phyloP scores from a whole-genome alignment of 2,888 invertebrate genomes.

The Oscheius sp. region DNA sequence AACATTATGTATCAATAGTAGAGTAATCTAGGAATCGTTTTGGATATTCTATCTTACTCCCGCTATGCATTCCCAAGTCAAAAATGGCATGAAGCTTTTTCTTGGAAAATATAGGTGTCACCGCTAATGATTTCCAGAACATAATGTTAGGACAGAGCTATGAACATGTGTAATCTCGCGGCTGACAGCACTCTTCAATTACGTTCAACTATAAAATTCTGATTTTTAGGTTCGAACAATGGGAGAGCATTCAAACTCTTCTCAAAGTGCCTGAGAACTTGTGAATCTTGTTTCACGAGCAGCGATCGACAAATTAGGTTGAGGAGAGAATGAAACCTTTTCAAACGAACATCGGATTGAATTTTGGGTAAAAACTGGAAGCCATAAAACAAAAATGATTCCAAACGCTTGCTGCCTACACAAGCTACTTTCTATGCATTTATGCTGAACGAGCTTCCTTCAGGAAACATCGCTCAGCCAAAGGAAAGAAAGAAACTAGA shows the following conservation, averaged over 20 bases:
- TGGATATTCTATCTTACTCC: too few relatives aligned
- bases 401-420: background rate
- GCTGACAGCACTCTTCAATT: slow-evolving; percentile 15
- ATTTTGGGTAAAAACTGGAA: too few relatives aligned
- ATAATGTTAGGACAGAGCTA: slow-evolving; percentile 22
- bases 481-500: background rate
- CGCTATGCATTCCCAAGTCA: slow-evolving; percentile 2
- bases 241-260: too few relatives aligned
- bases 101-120: background rate
- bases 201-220: background rate
- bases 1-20: slow-evolving; percentile 5
- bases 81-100: background rate
- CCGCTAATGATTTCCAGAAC: background rate
- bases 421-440: slow-evolving; percentile 20
- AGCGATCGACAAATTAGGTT: background rate
- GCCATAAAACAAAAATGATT: background rate
- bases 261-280: too few relatives aligned
- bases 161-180: slow-evolving; percentile 23
- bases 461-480: background rate
- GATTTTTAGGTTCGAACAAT: too few relatives aligned
- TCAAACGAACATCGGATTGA: background rate
- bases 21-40: background rate
- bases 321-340: background rate
- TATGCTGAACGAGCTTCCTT: background rate
- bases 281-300: background rate